Evolutionary conservation across 2,113 vertebrate genomes (phyloP).

Genomic region (Pholis gunnellus): DNA sequence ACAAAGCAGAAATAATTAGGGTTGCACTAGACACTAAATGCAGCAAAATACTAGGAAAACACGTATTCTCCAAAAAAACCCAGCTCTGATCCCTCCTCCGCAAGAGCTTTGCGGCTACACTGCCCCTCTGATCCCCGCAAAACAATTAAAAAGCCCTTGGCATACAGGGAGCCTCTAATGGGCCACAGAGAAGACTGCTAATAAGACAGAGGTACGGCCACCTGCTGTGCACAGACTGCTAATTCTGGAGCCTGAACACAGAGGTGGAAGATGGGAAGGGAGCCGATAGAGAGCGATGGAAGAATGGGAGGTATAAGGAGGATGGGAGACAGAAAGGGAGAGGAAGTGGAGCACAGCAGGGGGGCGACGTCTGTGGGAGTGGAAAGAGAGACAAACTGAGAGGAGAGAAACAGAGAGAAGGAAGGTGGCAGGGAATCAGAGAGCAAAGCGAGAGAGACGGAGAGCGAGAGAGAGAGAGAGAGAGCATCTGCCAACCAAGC

Average conservation of each 20-base stretch:
- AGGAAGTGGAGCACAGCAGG: slow-evolving; percentile 21
- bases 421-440: slow-evolving; percentile 2
- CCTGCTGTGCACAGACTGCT: slow-evolving; percentile 68
- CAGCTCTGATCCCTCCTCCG: slow-evolving; percentile 15
- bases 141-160: slow-evolving; percentile 78
- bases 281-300: slow-evolving; percentile 1
- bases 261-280: slow-evolving; percentile 31
- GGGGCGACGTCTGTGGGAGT: slow-evolving; percentile 20
- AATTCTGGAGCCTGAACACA: slow-evolving; percentile 56
- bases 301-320: slow-evolving; percentile 10
- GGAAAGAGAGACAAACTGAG: background rate
- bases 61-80: background rate
- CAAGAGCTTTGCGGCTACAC: slow-evolving; percentile 50
- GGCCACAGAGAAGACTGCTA: slow-evolving; percentile 76
- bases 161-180: slow-evolving; percentile 72
- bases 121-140: slow-evolving; percentile 66
- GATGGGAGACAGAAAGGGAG: slow-evolving; percentile 13
- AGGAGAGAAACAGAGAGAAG: slow-evolving; percentile 2
- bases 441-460: slow-evolving; percentile 5
- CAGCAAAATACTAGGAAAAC: slow-evolving; percentile 58
- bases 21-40: slow-evolving; percentile 57
- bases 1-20: slow-evolving; percentile 63
- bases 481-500: slow-evolving; percentile 40
- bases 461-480: slow-evolving; percentile 19
- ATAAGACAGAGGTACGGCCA: slow-evolving; percentile 73